phyloP scores from a whole-genome alignment of 2,797 vertebrate genomes.

The Pachyuromys duprasi region DNA sequence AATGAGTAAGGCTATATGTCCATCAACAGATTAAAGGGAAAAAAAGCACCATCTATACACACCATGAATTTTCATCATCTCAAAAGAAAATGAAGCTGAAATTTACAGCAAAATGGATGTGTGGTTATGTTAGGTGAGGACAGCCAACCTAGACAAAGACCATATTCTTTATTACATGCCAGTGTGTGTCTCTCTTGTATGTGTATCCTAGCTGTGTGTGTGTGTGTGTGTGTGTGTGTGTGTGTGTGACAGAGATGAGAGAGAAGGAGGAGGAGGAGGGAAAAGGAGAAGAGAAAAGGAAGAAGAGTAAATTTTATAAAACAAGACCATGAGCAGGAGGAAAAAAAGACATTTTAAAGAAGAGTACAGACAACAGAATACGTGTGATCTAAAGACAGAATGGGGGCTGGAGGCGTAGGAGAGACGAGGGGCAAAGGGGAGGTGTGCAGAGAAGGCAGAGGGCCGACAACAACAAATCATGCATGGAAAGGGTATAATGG shows the following conservation, averaged over 20 bases:
- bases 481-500: no score
- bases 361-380: background rate
- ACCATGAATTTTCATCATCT: background rate
- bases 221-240: background rate
- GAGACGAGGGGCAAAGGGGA: background rate
- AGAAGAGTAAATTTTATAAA: background rate
- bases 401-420: background rate
- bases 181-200: background rate
- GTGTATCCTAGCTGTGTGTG: background rate
- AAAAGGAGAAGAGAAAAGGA: background rate
- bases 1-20: background rate
- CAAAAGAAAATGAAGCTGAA: background rate
- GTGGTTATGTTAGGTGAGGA: background rate
- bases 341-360: background rate
- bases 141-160: background rate
- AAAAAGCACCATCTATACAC: background rate
- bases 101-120: background rate
- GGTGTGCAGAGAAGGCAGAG: background rate
- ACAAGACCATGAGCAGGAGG: background rate
- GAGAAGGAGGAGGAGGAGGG: background rate
- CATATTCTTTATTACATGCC: background rate
- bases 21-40: background rate
- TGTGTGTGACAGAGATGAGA: background rate
- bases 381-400: background rate
- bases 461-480: background rate